Evolutionary conservation across 2,888 invertebrate genomes (phyloP), one percentile per base, ranked within the genome.

Genomic region (Dendrolimus pini): DNA sequence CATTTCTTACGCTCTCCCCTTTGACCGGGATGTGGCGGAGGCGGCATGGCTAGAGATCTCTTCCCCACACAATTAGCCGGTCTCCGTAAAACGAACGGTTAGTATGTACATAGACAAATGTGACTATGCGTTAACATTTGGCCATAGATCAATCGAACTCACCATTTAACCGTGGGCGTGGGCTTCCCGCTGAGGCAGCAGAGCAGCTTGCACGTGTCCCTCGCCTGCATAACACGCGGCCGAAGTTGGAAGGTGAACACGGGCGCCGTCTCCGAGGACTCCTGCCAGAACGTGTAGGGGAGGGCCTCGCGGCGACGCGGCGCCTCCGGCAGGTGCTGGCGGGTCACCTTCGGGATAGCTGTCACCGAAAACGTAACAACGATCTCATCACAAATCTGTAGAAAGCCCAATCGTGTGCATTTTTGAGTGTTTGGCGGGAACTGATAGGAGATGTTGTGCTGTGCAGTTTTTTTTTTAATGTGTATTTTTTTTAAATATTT

Each of bases 161-260:
- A 96, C 96, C 96, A 96, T 83, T 95, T 95, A 64, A 99, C 98
- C 47, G 96, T 96, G 14, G 99, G 99, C 72, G 95, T 93, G 61
- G 99, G 99, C 80, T 96, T 97, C 64, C 99, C 99, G 74, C 96
- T 96, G 62, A 99, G 93, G 77, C 99, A 98, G 88, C 99, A 99
- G 55, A 99, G 94, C 65, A 99, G 93, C 91, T 99, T 99, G 93
- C 99, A 99, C 60, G 98, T 98, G 81, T 97, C 96, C 66, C 98
- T 95, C 75, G 93, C 94, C 91, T 99, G 99, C 94, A 99, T 99
- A 72, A 99, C 97, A 82, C 99, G 96, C 79, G 99, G 99, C 85
- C 99, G 95, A 70, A 99, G 94, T 77, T 97, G 95, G 97, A 99
- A 99, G 77, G 98, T 98, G 93, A 99, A 99, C 80, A 94, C 95